phyloP scores from a whole-genome alignment of 2,797 vertebrate genomes.

The Fistularia tabacaria region DNA sequence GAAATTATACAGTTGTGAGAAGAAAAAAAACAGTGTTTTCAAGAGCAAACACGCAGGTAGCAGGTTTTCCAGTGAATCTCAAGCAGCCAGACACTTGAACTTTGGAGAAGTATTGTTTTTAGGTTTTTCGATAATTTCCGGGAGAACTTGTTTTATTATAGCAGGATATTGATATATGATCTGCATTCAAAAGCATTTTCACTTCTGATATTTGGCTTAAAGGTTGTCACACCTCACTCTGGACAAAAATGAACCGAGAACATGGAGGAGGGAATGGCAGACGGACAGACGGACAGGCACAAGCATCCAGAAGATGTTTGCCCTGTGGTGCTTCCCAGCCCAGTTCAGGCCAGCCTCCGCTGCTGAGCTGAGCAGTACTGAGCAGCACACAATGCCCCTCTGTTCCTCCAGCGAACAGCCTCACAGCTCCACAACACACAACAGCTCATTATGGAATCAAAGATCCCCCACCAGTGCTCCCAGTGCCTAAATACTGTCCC shows the following conservation, averaged over 20 bases:
- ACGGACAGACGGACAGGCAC: constrained; percentile 21
- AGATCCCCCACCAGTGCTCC: constrained; percentile 54
- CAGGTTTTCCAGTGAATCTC: too few relatives aligned
- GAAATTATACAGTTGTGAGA: too few relatives aligned
- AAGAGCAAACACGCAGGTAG: too few relatives aligned
- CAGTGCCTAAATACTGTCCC: constrained; percentile 68
- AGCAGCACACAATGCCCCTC: constrained; percentile 65
- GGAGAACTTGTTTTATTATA: too few relatives aligned
- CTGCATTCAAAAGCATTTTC: not conserved
- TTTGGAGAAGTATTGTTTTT: too few relatives aligned
- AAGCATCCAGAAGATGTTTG: constrained; percentile 48
- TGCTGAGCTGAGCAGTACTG: constrained; percentile 31
- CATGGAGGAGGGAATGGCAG: constrained; percentile 1
- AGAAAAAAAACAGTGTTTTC: too few relatives aligned
- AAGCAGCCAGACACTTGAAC: too few relatives aligned
- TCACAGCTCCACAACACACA: constrained; percentile 69
- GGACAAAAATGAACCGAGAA: not conserved
- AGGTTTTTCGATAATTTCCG: too few relatives aligned
- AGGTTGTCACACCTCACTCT: not conserved
- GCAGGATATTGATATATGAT: not conserved
- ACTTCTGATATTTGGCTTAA: not conserved
- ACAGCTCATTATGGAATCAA: constrained; percentile 70
- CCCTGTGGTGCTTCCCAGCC: constrained; percentile 64
- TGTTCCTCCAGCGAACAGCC: constrained; percentile 54
- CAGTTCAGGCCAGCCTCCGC: constrained; percentile 42